A percentile compares a stretch with the other conserved stretches of the same genome.
phyloP scores from a whole-genome alignment of 2,888 invertebrate genomes.

The Sarcophaga subvicina region DNA sequence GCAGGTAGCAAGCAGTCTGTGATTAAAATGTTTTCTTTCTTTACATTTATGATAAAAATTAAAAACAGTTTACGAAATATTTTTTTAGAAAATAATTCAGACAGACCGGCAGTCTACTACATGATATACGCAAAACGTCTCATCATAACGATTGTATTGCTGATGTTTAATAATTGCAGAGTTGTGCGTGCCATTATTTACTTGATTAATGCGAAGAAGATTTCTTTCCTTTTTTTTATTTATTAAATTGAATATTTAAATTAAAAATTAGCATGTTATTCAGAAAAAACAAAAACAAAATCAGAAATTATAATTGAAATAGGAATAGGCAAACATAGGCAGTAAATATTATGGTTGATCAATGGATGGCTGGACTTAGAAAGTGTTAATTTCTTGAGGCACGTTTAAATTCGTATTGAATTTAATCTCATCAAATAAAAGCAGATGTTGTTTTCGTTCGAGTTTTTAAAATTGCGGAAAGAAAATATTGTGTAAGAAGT shows the following conservation, averaged over 20 bases:
- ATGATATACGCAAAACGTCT: too few species aligned
- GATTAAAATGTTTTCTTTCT: too few species aligned
- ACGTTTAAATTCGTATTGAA: constrained; percentile 15
- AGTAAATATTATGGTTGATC: background rate
- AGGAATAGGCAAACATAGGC: background rate
- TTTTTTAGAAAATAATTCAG: too few species aligned
- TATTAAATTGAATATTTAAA: background rate
- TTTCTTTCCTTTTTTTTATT: too few species aligned
- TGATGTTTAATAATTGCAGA: background rate
- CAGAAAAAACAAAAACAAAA: background rate
- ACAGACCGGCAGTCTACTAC: too few species aligned
- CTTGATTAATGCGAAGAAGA: too few species aligned
- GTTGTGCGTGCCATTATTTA: background rate
- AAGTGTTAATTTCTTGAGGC: constrained; percentile 46
- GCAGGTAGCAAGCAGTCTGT: too few species aligned
- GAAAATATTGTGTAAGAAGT: too few species aligned
- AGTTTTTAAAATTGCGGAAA: too few species aligned
- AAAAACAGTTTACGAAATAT: too few species aligned
- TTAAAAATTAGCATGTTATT: background rate
- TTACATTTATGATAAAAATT: too few species aligned
- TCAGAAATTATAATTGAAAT: constrained; percentile 12
- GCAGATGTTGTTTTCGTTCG: background rate
- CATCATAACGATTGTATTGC: too few species aligned
- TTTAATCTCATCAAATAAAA: background rate
- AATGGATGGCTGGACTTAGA: background rate